Conservation (phyloP, 2,797 vertebrate genomes). For the Gambelia wislizenii region DNA sequence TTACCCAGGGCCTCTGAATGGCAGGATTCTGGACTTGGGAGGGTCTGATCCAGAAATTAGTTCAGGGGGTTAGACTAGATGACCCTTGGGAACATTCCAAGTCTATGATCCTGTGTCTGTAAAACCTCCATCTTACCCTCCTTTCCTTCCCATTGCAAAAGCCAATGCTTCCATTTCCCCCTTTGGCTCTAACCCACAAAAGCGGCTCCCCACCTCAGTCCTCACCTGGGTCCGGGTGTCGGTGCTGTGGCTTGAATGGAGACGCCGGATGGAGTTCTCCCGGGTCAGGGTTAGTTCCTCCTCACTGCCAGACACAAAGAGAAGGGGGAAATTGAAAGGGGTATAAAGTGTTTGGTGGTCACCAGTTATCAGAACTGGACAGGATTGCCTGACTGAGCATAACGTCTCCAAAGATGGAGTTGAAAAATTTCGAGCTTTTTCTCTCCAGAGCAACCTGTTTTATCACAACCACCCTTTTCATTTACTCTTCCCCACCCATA, state of each 20-base stretch:
- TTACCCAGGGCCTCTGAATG: no score
- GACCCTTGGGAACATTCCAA: not conserved
- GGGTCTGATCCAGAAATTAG: no score
- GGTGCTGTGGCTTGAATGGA: slow-evolving; percentile 74
- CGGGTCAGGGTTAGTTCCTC: slow-evolving; percentile 78
- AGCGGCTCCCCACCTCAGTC: no score
- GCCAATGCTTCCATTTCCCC: not conserved
- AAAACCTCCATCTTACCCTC: not conserved
- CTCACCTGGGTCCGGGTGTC: slow-evolving; percentile 75
- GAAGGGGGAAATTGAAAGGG: not conserved
- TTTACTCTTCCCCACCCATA: no score
- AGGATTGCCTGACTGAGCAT: no score
- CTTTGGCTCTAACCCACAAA: not conserved
- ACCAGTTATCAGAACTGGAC: not conserved
- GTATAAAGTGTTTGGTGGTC: no score
- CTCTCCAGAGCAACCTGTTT: no score
- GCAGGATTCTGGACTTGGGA: no score
- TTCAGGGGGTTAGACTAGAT: not conserved
- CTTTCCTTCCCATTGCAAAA: not conserved
- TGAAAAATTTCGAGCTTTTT: not conserved
- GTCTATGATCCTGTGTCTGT: not conserved
- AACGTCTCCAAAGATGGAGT: no score
- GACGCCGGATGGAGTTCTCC: slow-evolving; percentile 78
- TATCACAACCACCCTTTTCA: no score
- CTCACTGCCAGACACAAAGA: slow-evolving; percentile 61